Evolutionary conservation across 2,888 invertebrate species (phyloP), one percentile per base, ranked within the genome.

Genomic region (Acanthosoma haemorrhoidale): DNA sequence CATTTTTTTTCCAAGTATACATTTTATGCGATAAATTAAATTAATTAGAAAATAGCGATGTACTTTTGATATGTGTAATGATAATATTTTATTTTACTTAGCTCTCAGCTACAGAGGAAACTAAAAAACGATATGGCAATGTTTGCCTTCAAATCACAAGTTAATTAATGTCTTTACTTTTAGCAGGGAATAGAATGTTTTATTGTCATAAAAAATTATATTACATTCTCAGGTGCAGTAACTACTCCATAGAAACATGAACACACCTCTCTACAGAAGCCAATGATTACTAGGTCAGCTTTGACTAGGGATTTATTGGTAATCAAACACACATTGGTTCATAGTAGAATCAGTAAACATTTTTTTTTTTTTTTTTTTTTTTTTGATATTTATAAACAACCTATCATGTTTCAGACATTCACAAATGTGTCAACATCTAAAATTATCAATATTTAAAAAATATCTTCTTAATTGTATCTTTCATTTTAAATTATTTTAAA

Each of bases 201-300:
- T 64, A 64, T 64, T 64, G 64, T 64, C 64, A 36, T 64, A 64
- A 36, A 64, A 64, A 64, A 64, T 41, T 64, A 64, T 64, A 64
- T 64, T 39, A 61, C 36, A 36, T 61, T 61, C 21, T 36, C 18
- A 36, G n/a, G 64, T 64, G 64, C 41, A 29, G 39, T 32, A 25
- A 64, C 18, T 64, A 64, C 38, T 29, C 51, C 51, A 51, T 51
- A 4, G n/a, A 51, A 51, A 39, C 41, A 29, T 64, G 41, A 64
- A 64, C 64, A 64, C 31, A 25, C 64, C 39, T 29, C 41, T 64
- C 64, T 64, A 64, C 41, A 41, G 34, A 64, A 64, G 64, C 64
- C 41, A 64, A 36, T 64, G 64, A 41, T 11, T 15, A 31, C 15
- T 64, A 61, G 11, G 39, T 64, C 64, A 64, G 41, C 64, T 64